Evolutionary conservation across 2,888 invertebrate genomes (phyloP), one percentile per base, ranked within the genome.

Genomic region (Spodoptera littoralis): DNA sequence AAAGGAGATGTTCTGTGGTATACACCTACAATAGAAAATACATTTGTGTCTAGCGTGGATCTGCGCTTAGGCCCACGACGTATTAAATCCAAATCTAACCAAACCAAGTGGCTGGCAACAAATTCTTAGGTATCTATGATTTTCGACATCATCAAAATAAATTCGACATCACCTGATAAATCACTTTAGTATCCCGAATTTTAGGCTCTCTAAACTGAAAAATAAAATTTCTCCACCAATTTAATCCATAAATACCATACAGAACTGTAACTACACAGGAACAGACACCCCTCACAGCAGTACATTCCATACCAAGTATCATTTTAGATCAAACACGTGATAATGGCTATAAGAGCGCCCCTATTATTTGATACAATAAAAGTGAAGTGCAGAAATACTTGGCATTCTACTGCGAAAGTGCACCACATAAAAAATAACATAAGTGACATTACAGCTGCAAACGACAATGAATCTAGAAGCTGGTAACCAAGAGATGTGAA

Each of bases 341-440:
- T 94, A 94, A 94, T 92, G 84, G 91, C 90, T 88, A 90, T 93
- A 93, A 94, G 94, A 93, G 93, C 90, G 90, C 94, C 94, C 94
- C 93, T 94, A 94, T 94, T 94, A 94, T 94, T 94, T 90, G 93
- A 93, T 94, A 94, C 94, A 94, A 94, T 94, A 94, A 94, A 94
- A 94, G 90, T 92, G 92, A 94, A 94, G 94, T 94, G 93, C 92
- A 92, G 92, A 93, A 93, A 94, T 94, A 94, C 93, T 94, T 91
- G 88, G 91, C 90, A 92, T 94, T 92, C 93, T 93, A 91, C 89
- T 91, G 91, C 92, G 79, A 88, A 88, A 87, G 83, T 79, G 79
- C 83, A 82, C 80, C 79, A 76, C 80, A 56, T 6, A 80, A 80
- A 80, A 80, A 84, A 75, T 83, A 81, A 87, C 90, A 81, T 78